Base-by-base conservation (phyloP, 1,140 invertebrate genomes). In the Conopomorpha cramerella region DNA sequence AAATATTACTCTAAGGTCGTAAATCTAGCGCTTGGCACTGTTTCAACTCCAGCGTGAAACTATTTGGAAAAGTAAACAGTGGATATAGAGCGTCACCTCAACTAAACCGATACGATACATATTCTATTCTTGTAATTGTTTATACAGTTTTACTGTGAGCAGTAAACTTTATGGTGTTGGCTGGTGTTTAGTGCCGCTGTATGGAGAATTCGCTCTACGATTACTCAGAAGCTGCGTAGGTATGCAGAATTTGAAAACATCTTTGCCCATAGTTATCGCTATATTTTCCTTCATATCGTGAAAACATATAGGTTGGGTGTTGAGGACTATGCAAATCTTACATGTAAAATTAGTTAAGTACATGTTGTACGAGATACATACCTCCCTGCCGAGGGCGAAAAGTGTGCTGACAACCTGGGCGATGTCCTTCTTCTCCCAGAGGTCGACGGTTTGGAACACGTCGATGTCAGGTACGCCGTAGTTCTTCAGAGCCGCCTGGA, bases 361-460 rank as follows among this genome's bases (percentile, higher is more conserved):
- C 25, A 18, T 11, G 4, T 23, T 19, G 30, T 11, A 13, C 6
- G 11, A 1, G 29, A 28, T 43, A 80, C 82, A 85, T 84, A 96
- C 93, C 63, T 90, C 85, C 74, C 95, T 87, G 41, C 93, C 95
- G 34, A 98, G 82, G 19, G 95, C 92, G 62, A 92, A 95, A 41
- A 98, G 88, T 49, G 92, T 95, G 74, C 91, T 93, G 36, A 94
- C 95, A 7, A 98, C 94, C 66, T 90, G 86, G 12, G 90, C 87
- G 59, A 98, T 95, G 66, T 97, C 95, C 71, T 96, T 95, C 77
- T 89, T 90, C 61, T 97, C 95, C 77, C 90, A 96, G 18, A 98
- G 80, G 72, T 97, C 95, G 23, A 96, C 93, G 7, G 95, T 95
- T 80, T 98, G 95, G 84, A 98, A 98, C 0, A 96, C 84, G 72